phyloP scores from a whole-genome alignment of 2,113 vertebrate species.

The Corydoras maculifer region DNA sequence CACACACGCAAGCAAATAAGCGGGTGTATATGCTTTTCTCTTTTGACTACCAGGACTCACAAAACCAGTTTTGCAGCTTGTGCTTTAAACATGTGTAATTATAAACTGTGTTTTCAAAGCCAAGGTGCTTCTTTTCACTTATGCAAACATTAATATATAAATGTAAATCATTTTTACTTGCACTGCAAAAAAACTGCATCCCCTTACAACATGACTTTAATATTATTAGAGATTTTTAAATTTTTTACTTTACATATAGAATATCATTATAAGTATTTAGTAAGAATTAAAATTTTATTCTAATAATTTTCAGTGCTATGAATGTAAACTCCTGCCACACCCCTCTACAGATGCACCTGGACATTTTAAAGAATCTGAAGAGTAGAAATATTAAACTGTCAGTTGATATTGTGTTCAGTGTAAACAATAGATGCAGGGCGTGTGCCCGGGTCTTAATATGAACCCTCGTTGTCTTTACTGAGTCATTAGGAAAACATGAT shows the following conservation, averaged over 20 bases:
- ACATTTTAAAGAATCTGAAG: not conserved
- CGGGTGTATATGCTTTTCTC: not conserved
- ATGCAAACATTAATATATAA: not conserved
- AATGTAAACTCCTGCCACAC: too few relatives aligned
- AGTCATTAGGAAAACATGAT: not conserved
- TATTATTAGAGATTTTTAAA: too few relatives aligned
- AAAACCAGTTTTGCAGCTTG: slow-evolving; percentile 7
- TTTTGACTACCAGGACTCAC: not conserved
- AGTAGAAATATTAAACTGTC: not conserved
- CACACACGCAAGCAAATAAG: slow-evolving; percentile 11
- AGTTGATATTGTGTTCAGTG: not conserved
- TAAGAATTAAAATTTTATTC: too few relatives aligned
- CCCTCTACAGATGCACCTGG: too few relatives aligned
- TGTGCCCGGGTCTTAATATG: too few relatives aligned
- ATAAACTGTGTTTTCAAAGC: too few relatives aligned
- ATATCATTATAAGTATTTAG: too few relatives aligned
- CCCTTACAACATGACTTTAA: too few relatives aligned
- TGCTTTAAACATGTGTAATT: not conserved
- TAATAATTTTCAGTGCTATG: too few relatives aligned
- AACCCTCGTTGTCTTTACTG: not conserved
- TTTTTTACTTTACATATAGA: too few relatives aligned
- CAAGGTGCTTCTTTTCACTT: not conserved
- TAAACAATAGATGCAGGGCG: not conserved
- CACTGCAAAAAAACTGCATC: too few relatives aligned
- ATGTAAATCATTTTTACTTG: too few relatives aligned